A percentile compares a stretch with the other conserved stretches of the same genome.
phyloP scores from a whole-genome alignment of 2,888 invertebrate species.

The Steinernema hermaphroditum region DNA sequence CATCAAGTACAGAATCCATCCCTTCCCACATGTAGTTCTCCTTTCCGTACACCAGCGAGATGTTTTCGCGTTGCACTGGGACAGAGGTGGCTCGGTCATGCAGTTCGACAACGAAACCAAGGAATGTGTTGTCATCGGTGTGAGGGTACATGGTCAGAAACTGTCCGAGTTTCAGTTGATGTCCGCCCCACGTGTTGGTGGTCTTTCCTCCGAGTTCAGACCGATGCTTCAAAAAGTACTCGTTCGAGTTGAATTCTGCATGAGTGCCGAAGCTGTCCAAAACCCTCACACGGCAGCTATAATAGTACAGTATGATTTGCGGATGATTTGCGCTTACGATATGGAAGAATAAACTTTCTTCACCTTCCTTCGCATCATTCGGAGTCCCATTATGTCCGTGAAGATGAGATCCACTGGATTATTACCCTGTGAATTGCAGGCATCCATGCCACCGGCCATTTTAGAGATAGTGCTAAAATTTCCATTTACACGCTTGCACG shows the following conservation, averaged over 20 bases:
- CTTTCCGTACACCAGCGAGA: conserved; percentile 69
- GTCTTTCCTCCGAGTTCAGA: conserved; percentile 52
- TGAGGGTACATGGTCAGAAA: conserved; percentile 68
- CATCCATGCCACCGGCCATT: conserved; percentile 37
- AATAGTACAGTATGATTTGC: conserved; percentile 30
- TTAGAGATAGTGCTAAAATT: conserved; percentile 33
- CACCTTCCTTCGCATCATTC: conserved; percentile 66
- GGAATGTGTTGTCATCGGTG: conserved; percentile 70
- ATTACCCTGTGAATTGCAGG: conserved; percentile 17
- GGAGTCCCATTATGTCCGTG: conserved; percentile 69
- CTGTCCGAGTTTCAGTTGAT: conserved; percentile 67
- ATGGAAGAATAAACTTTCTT: conserved; percentile 35
- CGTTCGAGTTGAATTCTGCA: conserved; percentile 68
- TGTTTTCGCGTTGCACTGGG: conserved; percentile 33
- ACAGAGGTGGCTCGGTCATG: conserved; percentile 34
- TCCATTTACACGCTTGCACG: not conserved
- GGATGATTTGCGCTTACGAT: conserved; percentile 24
- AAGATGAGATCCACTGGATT: conserved; percentile 67
- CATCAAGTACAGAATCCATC: conserved; percentile 37
- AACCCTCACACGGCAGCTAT: conserved; percentile 69
- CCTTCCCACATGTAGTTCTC: conserved; percentile 70
- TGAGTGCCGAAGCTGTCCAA: conserved; percentile 70
- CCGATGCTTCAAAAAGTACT: conserved; percentile 66
- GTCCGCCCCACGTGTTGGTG: conserved; percentile 69
- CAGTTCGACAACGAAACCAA: conserved; percentile 69